phyloP scores from a whole-genome alignment of 2,113 vertebrate species.

The Phaetusa simplex region DNA sequence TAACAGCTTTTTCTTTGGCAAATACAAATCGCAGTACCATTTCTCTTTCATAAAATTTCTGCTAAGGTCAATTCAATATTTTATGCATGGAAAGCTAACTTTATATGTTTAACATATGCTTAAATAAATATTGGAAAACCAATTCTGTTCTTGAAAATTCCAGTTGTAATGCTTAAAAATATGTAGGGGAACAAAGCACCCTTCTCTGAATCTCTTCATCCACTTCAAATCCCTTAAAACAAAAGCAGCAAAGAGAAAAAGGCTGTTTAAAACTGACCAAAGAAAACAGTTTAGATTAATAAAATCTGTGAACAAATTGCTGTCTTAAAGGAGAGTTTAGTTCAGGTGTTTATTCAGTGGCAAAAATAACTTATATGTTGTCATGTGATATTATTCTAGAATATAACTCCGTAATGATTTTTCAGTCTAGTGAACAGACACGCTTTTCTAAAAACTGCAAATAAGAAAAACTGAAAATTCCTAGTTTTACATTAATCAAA shows the following conservation, averaged over 20 bases:
- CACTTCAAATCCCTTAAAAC: background rate
- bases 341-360: background rate
- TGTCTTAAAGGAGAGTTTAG: background rate
- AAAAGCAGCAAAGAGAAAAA: background rate
- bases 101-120: background rate
- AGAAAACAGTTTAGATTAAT: background rate
- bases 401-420: background rate
- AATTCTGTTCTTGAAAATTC: background rate
- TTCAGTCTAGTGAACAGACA: background rate
- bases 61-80: background rate
- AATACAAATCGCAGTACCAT: background rate
- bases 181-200: background rate
- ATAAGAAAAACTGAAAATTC: background rate
- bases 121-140: background rate
- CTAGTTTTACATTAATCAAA: background rate
- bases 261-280: background rate
- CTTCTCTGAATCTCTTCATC: background rate
- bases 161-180: background rate
- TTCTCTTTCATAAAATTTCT: background rate
- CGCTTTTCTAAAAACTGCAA: background rate
- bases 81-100: background rate
- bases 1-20: background rate
- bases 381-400: background rate
- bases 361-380: background rate
- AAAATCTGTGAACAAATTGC: background rate